Evolutionary conservation across 2,888 invertebrate species (phyloP).

Genomic region (Malthinus flaveolus): DNA sequence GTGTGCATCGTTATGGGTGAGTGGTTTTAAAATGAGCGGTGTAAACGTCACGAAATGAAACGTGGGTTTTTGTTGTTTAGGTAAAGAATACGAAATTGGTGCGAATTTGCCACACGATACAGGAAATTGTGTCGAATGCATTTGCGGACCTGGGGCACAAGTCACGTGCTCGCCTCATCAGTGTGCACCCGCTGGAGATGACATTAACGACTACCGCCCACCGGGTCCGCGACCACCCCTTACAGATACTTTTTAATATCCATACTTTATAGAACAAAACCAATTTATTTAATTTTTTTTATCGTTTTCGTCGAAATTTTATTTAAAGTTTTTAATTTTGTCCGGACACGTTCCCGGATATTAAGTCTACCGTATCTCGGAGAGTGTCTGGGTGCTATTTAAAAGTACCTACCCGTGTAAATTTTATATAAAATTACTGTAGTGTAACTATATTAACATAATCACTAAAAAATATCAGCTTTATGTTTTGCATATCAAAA

Average conservation of each 20-base stretch:
- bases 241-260: constrained; percentile 40
- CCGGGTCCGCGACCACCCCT: constrained; percentile 43
- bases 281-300: too few species aligned
- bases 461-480: too few species aligned
- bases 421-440: too few species aligned
- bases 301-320: neutral
- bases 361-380: neutral
- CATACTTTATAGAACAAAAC: neutral
- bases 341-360: too few species aligned
- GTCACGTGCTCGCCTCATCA: constrained; percentile 54
- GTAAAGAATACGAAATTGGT: constrained; percentile 65
- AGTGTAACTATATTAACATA: too few species aligned
- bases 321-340: neutral
- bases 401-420: too few species aligned
- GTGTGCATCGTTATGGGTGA: constrained; percentile 57
- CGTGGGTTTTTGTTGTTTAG: too few species aligned
- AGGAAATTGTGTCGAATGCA: constrained; percentile 72
- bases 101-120: constrained; percentile 69
- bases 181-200: constrained; percentile 51
- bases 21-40: constrained; percentile 16
- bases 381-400: too few species aligned
- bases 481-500: too few species aligned
- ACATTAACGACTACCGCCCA: constrained; percentile 52
- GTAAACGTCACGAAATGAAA: neutral
- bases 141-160: constrained; percentile 63